Base-by-base conservation (phyloP, 2,888 invertebrate species). In the Lobophora halterata region DNA sequence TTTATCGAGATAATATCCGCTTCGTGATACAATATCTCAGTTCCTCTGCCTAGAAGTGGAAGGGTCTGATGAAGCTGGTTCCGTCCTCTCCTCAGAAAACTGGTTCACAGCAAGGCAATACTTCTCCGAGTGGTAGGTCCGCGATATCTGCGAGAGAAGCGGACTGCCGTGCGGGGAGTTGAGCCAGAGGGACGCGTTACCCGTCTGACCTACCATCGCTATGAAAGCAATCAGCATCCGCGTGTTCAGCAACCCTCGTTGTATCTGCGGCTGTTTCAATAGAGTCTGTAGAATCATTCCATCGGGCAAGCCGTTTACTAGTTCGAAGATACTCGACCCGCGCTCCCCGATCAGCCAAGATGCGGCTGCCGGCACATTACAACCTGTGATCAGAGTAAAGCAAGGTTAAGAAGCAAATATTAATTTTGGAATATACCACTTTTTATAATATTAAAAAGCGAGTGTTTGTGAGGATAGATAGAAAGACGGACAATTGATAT, bases 41-140 rank as follows among this genome's bases (percentile, higher is more conserved):
- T 70, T 62, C 31, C 67, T 61, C 30, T 75, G 76, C 3, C 72
- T 59, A 0, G 83, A 83, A 4, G 83, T 81, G 0, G 82, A 82
- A 1, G 85, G 80, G 8, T 49, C 45, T 0, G 69, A 52, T 0
- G 52, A 4, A 0, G 46, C 42, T 0, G 62, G 53, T 1, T 54
- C 61, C 1, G 50, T 53, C 1, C 49, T 44, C 12, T 67, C 65
- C n/a, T 73, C 68, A 0, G 86, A 86, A 45, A 86, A 87, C 64
- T 87, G 87, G 39, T 87, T 86, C 5, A 86, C 86, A 13, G 86
- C 87, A 1, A 83, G 55, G 25, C 87, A 87, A 34, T 87, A 87
- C 55, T 87, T 87, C 58, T 87, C 87, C 0, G 87, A 79, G 45
- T 87, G 87, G 36, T 87, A 87, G 0, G 87, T 87, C 29, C 87